These are phyloP conservation scores for Denticeps clupeoides DNA, from an alignment of 2,797 vertebrate species.

Conservation along the genomic window DNA sequence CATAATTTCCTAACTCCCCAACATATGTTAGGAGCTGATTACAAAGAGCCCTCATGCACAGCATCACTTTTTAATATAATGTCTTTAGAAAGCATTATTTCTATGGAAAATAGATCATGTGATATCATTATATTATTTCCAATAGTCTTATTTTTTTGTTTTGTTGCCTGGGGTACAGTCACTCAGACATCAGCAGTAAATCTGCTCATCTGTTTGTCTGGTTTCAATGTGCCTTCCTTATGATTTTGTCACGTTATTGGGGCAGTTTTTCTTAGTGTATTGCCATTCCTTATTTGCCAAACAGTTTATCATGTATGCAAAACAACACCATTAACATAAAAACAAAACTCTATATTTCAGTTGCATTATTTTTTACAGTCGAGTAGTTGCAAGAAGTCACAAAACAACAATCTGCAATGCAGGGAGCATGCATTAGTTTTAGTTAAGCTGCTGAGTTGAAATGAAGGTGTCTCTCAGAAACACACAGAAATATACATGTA, in stretches of 20 bases:
- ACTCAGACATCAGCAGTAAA: background rate
- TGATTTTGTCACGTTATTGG: background rate
- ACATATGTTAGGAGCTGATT: constrained; percentile 16
- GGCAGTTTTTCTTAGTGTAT: constrained; percentile 7
- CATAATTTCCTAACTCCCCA: constrained; percentile 18
- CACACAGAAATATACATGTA: no score
- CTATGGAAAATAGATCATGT: constrained; percentile 20
- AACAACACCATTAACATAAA: constrained; percentile 7
- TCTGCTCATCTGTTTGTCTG: constrained; percentile 8
- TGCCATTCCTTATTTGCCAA: constrained; percentile 23
- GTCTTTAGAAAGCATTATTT: constrained; percentile 16
- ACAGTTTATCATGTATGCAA: constrained; percentile 6
- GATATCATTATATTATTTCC: constrained; percentile 21
- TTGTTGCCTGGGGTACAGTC: background rate
- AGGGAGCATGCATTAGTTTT: no score
- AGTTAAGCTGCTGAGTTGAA: no score
- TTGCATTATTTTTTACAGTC: no score
- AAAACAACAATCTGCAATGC: no score
- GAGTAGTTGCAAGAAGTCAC: no score
- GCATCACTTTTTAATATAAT: constrained; percentile 28
- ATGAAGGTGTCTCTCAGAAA: no score
- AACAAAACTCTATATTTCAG: background rate
- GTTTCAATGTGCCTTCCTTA: constrained; percentile 12
- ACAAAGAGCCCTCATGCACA: constrained; percentile 20
- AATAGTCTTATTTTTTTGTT: constrained; percentile 1